Evolutionary conservation across 2,113 vertebrate species (phyloP), one percentile per base, ranked within the genome.

Genomic region (Stigmatopora nigra): DNA sequence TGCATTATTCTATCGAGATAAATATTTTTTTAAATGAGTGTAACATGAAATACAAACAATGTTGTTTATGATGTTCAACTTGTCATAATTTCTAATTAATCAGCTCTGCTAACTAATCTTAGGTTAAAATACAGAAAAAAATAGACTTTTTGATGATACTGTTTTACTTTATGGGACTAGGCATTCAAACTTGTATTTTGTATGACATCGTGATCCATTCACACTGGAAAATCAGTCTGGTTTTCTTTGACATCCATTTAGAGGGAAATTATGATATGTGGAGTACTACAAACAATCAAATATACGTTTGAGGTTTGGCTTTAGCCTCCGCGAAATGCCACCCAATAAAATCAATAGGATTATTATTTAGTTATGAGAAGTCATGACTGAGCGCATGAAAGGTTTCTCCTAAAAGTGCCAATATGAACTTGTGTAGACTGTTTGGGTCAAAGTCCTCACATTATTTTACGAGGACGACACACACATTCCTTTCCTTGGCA

Each of bases 241-340:
- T 53, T 60, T 60, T 56, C 25, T 20, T 20, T 35, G 56, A 61
- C 59, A 63, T 35, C 51, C 49, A 61, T 60, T 64, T 55, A 58
- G 44, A 53, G 71, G 58, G n/a, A 0, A 31, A 35, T 35, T 70
- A 4, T 61, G 25, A 8, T 12, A 56, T 60, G 67, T 20, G 52
- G 36, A 67, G 65, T 44, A 52, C 6, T 10, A 7, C 7, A 31
- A 35, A 35, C 22, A 56, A 56, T 56, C 3, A 41, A 7, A 41
- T 41, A 13, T 20, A 11, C 19, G 22, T 53, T 9, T 52, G 51
- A 52, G 49, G 5, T 13, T 57, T 35, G 56, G 7, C 14, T 7
- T 58, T 17, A 17, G 16, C 25, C 15, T 35, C 16, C 56, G 16
- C 31, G 56, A 58, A 36, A 31, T 5, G 51, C 22, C 20, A 53